Evolutionary conservation across 1,140 invertebrate genomes (phyloP), one percentile per base, ranked within the genome.

Genomic region (Prorops nasuta): DNA sequence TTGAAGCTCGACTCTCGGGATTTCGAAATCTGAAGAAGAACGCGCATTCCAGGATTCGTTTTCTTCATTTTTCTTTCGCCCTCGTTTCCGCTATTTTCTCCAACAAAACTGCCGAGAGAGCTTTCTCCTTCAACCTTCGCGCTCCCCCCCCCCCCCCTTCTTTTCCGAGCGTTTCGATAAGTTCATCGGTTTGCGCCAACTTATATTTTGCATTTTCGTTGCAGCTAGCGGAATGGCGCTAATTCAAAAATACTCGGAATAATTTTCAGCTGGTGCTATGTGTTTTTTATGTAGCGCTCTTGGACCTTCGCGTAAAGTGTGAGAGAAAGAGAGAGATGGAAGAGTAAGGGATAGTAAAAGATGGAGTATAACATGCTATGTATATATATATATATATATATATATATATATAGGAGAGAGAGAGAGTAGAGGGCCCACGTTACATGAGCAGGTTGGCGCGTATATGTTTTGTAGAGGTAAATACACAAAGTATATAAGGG

Each of bases 401-500:
- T 3, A 35, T 43, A 38, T 21, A n/a, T n/a, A n/a, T n/a, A n/a
- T n/a, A n/a, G n/a, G n/a, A n/a, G n/a, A n/a, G n/a, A n/a, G 24
- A 6, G 24, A 10, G 24, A 4, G 24, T 28, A 28, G 24, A 28
- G 24, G 4, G 24, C 24, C n/a, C n/a, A n/a, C n/a, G n/a, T n/a
- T n/a, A n/a, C n/a, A n/a, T n/a, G 24, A 6, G 24, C 10, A 28
- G 24, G 24, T 28, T 4, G n/a, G n/a, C 39, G 44, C 51, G 47
- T 46, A 47, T 64, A 60, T 58, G 62, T 66, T 56, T 51, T 44
- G 37, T 44, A 45, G 54, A 60, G 60, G 57, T 66, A 66, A 68
- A 71, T 68, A 71, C 64, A 71, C 60, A 69, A 63, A 60, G 61
- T 74, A 72, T 64, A 68, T 72, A 64, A 67, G 67, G 66, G 64